Evolutionary conservation across 2,113 vertebrate species (phyloP).

Genomic region (Antennarius striatus): DNA sequence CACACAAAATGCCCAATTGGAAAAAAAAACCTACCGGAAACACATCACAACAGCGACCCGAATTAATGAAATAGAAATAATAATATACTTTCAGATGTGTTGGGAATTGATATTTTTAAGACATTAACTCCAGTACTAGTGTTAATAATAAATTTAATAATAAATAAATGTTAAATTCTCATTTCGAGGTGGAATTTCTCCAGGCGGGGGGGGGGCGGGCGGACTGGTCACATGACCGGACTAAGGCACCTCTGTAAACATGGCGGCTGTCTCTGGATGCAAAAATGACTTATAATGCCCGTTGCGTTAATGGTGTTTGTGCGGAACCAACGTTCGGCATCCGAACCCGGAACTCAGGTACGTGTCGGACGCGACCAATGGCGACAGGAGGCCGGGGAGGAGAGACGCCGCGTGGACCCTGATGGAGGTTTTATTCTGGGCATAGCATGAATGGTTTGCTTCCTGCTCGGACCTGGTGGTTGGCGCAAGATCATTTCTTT

Average conservation of each 20-base stretch:
- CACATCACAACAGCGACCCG: no score
- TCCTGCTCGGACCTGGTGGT: slow-evolving; percentile 31
- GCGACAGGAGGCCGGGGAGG: not conserved
- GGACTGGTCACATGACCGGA: slow-evolving; percentile 66
- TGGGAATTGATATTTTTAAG: no score
- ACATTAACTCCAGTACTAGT: no score
- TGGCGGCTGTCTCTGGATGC: slow-evolving; percentile 68
- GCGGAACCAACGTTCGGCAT: not conserved
- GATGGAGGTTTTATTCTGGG: not conserved
- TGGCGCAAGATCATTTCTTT: slow-evolving; percentile 51
- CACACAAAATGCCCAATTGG: no score
- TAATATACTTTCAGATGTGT: no score
- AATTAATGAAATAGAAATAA: no score
- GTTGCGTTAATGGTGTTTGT: not conserved
- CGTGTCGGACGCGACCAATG: not conserved
- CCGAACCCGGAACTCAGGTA: not conserved
- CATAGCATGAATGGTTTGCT: slow-evolving; percentile 19
- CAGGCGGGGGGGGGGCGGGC: slow-evolving; percentile 15
- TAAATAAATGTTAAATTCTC: not conserved
- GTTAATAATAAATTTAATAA: no score
- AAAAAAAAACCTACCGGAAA: no score
- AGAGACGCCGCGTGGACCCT: not conserved
- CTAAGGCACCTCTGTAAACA: slow-evolving; percentile 71
- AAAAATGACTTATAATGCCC: slow-evolving; percentile 18
- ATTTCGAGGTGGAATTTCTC: slow-evolving; percentile 29